Percentiles rank a stretch among this genome's conserved stretches.
phyloP scores from a whole-genome alignment of 64 coral and sea anemone genomes.

The Platygyra sinensis region DNA sequence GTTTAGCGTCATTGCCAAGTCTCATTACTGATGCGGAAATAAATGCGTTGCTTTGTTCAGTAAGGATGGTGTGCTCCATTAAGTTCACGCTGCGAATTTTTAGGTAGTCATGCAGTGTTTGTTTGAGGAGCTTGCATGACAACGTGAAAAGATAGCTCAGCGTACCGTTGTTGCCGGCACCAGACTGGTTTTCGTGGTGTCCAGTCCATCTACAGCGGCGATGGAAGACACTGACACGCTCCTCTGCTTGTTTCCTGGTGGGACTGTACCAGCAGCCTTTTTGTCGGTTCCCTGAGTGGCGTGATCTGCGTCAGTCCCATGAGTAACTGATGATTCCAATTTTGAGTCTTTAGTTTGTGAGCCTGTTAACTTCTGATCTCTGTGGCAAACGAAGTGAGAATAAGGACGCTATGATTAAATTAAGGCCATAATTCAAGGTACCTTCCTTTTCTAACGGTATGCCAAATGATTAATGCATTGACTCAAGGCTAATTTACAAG shows the following conservation, averaged over 20 bases:
- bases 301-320: background rate
- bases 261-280: background rate
- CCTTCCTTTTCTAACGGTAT: too few relatives aligned
- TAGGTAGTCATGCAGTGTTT: too few relatives aligned
- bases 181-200: background rate
- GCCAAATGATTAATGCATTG: too few relatives aligned
- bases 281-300: background rate
- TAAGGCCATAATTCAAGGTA: too few relatives aligned
- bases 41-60: too few relatives aligned
- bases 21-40: too few relatives aligned
- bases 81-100: too few relatives aligned
- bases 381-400: background rate
- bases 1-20: too few relatives aligned
- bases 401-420: background rate
- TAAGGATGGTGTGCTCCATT: too few relatives aligned
- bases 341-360: background rate
- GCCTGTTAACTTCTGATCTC: conserved; percentile 3
- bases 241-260: background rate
- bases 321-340: background rate
- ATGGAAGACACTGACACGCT: background rate
- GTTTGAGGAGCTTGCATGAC: too few relatives aligned
- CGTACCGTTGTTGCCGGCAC: conserved; percentile 1
- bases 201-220: conserved; percentile 12
- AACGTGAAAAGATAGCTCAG: background rate
- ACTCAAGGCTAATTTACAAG: too few relatives aligned